These are phyloP conservation scores for Strigamia crassipes DNA, from an alignment of 2,888 invertebrate genomes.

Conservation along the genomic window DNA sequence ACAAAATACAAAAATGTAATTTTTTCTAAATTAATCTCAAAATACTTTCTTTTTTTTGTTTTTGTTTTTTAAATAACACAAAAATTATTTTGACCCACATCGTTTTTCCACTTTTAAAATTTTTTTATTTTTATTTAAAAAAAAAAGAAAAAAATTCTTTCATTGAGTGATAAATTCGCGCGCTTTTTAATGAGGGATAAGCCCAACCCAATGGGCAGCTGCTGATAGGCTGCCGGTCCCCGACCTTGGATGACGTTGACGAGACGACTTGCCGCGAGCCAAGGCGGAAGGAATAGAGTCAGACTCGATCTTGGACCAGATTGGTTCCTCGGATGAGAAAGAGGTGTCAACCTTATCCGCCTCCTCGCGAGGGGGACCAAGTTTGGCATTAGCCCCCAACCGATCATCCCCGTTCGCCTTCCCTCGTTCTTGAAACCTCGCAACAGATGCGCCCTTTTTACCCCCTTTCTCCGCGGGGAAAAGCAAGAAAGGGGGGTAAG, in stretches of 20 bases:
- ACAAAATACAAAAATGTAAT: neutral
- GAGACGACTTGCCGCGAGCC: slow-evolving; percentile 38
- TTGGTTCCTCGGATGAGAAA: slow-evolving; percentile 29
- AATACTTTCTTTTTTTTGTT: too few relatives aligned
- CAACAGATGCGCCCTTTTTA: slow-evolving; percentile 33
- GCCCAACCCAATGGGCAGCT: neutral
- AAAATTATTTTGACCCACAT: neutral
- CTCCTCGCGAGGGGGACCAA: slow-evolving; percentile 33
- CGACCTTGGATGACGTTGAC: slow-evolving; percentile 36
- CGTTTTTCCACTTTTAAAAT: neutral
- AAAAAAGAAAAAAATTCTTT: slow-evolving; percentile 2
- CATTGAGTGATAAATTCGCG: slow-evolving; percentile 40
- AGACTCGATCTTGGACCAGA: slow-evolving; percentile 29
- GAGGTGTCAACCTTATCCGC: slow-evolving; percentile 39
- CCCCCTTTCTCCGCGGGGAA: slow-evolving; percentile 32
- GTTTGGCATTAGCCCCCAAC: slow-evolving; percentile 23
- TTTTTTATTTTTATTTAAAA: neutral
- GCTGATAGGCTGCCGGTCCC: slow-evolving; percentile 28
- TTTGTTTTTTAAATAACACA: too few relatives aligned
- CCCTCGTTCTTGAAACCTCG: neutral
- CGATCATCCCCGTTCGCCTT: slow-evolving; percentile 4
- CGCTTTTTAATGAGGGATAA: slow-evolving; percentile 35
- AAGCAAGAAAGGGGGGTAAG: slow-evolving; percentile 1
- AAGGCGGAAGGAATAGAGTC: slow-evolving; percentile 36
- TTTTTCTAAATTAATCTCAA: neutral